Conservation (phyloP, 2,888 invertebrate genomes). For the Ectobius pallidus region DNA sequence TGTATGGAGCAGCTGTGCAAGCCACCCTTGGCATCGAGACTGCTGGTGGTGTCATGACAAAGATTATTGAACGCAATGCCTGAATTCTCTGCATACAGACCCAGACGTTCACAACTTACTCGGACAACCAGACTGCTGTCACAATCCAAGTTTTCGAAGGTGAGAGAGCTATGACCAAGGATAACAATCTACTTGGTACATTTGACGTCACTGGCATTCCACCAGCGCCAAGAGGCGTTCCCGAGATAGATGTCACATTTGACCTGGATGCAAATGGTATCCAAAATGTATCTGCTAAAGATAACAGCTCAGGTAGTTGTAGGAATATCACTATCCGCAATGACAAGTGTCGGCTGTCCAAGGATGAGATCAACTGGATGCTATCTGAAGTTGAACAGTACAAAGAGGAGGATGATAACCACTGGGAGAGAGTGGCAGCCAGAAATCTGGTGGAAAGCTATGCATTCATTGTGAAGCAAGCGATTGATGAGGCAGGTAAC, state of each 20-base stretch:
- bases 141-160: conserved; percentile 63
- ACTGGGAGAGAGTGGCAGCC: too few species aligned
- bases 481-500: background rate
- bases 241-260: too few species aligned
- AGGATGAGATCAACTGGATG: conserved; percentile 87
- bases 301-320: conserved; percentile 74
- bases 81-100: too few species aligned
- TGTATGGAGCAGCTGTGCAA: too few species aligned
- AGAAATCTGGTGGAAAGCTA: conserved; percentile 55
- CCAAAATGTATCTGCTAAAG: conserved; percentile 69
- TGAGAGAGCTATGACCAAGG: conserved; percentile 56
- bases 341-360: conserved; percentile 82
- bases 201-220: conserved; percentile 51
- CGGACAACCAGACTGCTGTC: too few species aligned
- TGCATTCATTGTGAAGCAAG: conserved; percentile 50
- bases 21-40: too few species aligned
- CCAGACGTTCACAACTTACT: too few species aligned
- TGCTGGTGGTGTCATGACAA: too few species aligned
- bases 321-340: conserved; percentile 87
- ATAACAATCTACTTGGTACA: conserved; percentile 53
- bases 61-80: too few species aligned
- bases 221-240: too few species aligned
- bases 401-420: conserved; percentile 61
- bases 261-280: too few species aligned
- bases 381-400: conserved; percentile 79